These are phyloP conservation scores for Tholera decimalis DNA, from an alignment of 2,888 invertebrate species.

Conservation along the genomic window DNA sequence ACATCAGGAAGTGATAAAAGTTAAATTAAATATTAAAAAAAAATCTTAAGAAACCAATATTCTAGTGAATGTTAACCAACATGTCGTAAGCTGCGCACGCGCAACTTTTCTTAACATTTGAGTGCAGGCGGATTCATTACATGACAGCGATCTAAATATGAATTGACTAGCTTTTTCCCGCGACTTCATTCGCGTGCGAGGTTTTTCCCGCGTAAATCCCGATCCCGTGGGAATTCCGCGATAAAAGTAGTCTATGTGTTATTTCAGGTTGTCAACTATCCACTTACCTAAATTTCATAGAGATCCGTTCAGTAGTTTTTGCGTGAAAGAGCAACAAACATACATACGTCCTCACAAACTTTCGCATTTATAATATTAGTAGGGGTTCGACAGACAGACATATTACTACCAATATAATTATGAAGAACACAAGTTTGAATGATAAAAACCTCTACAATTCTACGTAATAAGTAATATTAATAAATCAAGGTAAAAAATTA, in stretches of 20 bases:
- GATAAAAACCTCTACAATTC: slow-evolving; percentile 27
- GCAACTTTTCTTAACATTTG: slow-evolving; percentile 41
- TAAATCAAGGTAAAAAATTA: too few relatives aligned
- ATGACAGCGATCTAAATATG: slow-evolving; percentile 37
- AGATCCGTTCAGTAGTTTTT: too few relatives aligned
- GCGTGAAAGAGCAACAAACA: too few relatives aligned
- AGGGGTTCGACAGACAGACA: background rate
- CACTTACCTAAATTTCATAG: too few relatives aligned
- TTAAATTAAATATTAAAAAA: slow-evolving; percentile 10
- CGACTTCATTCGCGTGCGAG: too few relatives aligned
- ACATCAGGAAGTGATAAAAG: slow-evolving; percentile 24
- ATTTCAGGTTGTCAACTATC: background rate
- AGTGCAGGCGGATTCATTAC: slow-evolving; percentile 36
- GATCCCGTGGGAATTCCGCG: slow-evolving; percentile 8
- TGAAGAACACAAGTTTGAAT: background rate
- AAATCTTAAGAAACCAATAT: slow-evolving; percentile 17
- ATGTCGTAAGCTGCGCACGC: slow-evolving; percentile 26
- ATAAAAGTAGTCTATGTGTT: background rate
- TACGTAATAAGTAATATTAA: slow-evolving; percentile 20
- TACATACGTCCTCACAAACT: too few relatives aligned
- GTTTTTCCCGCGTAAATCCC: too few relatives aligned
- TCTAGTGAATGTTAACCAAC: slow-evolving; percentile 15
- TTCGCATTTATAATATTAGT: too few relatives aligned
- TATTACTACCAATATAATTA: slow-evolving; percentile 8
- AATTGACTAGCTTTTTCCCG: too few relatives aligned